Base-by-base conservation (phyloP, 2,888 invertebrate species). In the Argyresthia goedartella region DNA sequence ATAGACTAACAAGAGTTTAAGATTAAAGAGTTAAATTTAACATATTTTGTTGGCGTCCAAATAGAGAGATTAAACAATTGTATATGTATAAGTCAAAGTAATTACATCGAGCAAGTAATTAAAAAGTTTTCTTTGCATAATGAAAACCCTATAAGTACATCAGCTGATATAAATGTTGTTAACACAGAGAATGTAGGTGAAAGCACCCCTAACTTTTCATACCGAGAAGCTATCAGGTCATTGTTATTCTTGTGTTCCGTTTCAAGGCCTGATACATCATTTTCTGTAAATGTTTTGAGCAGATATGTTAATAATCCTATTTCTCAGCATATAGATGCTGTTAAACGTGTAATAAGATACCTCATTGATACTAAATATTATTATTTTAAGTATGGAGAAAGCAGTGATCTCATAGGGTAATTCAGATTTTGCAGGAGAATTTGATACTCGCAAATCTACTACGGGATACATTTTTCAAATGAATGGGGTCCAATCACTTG, bases 401-500 rank as follows among this genome's bases (percentile, higher is more conserved):
- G 51, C 36, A 49, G 10, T 42, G 54, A 52, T n/a, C n/a, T 64
- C 0, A 47, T 54, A 43, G 62, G 61, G 0, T 64, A 63, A 66
- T 51, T 58, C 63, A 34, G 60, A 62, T 59, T 63, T 56, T 60
- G 64, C 62, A 9, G 35, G 57, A 10, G 62, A 66, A 55, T 1
- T 62, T 6, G 60, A 65, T 49, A 56, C 60, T 8, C 43, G 64
- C 4, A 64, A 60, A 39, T 64, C 64, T 7, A 63, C 56, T 39
- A 58, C 60, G 1, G 63, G 62, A 3, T 64, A 62, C 44, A 57
- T 64, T n/a, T 62, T 62, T 53, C 25, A 55, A 7, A 44, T 63
- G 53, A 64, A 63, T 58, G 60, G 61, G 62, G 61, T 11, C 59
- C 61, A n/a, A 46, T 62, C 1, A 54, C 61, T 42, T 62, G 60